A percentile compares a stretch with the other conserved stretches of the same genome.
phyloP scores from a whole-genome alignment of 2,797 vertebrate species.

The Chaetophractus vellerosus region DNA sequence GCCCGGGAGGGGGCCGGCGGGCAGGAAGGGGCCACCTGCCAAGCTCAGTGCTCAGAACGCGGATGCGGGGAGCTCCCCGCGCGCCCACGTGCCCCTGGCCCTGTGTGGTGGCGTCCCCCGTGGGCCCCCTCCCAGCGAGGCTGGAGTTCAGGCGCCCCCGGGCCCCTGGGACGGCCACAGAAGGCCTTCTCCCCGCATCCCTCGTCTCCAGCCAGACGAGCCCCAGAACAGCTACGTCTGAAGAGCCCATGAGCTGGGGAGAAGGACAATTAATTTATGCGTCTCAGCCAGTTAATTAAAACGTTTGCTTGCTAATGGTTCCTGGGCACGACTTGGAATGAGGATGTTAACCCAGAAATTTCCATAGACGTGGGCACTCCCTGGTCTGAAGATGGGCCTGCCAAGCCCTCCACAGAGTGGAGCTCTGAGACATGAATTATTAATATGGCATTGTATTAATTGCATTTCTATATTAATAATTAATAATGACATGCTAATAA shows the following conservation, averaged over 20 bases:
- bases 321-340: constrained; percentile 75
- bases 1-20: neutral
- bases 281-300: constrained; percentile 87
- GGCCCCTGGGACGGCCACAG: no score
- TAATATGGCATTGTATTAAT: neutral
- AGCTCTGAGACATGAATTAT: neutral
- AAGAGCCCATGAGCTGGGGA: neutral
- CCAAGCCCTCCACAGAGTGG: neutral
- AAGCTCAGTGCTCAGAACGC: neutral
- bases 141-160: neutral
- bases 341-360: constrained; percentile 82
- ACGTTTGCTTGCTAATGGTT: constrained; percentile 84
- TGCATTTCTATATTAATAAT: constrained; percentile 62
- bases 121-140: neutral
- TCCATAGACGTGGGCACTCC: constrained; percentile 80
- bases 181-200: neutral
- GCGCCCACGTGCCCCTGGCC: rapidly evolving
- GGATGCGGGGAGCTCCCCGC: constrained; percentile 47
- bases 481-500: constrained; percentile 31
- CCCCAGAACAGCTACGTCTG: neutral
- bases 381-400: constrained; percentile 57
- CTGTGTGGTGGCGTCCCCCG: no score
- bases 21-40: neutral
- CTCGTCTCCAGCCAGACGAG: neutral
- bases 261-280: neutral